Evolutionary conservation across 2,113 vertebrate species (phyloP), one percentile per base, ranked within the genome.

Genomic region (Etheostoma cragini): DNA sequence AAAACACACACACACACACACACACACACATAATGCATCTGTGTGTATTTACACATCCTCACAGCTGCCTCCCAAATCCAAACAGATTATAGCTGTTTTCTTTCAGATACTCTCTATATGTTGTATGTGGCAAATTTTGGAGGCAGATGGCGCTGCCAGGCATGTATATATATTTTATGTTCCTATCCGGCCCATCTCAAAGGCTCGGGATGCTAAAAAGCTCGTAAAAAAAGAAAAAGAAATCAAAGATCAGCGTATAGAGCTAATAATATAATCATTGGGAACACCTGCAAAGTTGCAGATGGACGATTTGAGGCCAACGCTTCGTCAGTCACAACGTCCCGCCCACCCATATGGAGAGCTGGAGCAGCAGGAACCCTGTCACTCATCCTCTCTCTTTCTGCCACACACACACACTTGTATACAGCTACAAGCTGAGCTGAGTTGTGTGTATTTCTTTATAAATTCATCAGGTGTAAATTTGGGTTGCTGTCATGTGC

Each of bases 181-280:
- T 78, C 26, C 92, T 92, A 76, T 69, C 68, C 82, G 62, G 14
- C 78, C 89, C 87, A 90, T 96, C 84, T 91, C 88, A 84, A 78
- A 91, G 83, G 86, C 88, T 72, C 47, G 92, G 95, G 95, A 95
- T 93, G 96, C 97, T 96, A 96, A 96, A 97, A 84, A 87, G 73
- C 70, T 80, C 76, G 17, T 82, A 70, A 85, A 82, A 76, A 58
- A 61, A 33, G 21, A 52, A 21, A 67, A 72, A 60, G 97, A 98
- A 96, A 97, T 95, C 96, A 96, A 96, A 97, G 96, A 96, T 97
- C 96, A 97, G 96, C 95, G 95, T 96, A 97, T 96, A 97, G 95
- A 97, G 97, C 97, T 98, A 98, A 98, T 98, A 97, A 97, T 97
- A 97, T 97, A 97, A 98, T 98, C 97, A 97, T 97, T 97, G 96